A percentile compares a stretch with the other conserved stretches of the same genome.
These are phyloP conservation scores for Myiothlypis coronata DNA, from an alignment of 2,797 vertebrate genomes.

Conservation along the genomic window DNA sequence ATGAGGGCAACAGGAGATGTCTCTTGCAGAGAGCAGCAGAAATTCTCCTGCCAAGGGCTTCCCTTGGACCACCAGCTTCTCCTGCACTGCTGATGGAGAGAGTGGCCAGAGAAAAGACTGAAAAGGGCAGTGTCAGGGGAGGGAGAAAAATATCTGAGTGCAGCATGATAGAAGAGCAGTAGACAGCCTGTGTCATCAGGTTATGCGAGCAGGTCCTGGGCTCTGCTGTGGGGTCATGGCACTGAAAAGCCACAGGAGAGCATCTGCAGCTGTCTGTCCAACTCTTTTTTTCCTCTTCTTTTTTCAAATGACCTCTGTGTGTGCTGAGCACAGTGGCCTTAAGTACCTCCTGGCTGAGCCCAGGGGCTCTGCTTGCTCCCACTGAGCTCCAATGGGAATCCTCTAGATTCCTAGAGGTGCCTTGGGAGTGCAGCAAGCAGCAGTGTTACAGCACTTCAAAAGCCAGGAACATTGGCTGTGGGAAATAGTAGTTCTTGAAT, in stretches of 20 bases:
- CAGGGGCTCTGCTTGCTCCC: neutral
- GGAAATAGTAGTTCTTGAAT: neutral
- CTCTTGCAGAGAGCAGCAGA: neutral
- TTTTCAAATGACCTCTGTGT: neutral
- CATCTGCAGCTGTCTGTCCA: neutral
- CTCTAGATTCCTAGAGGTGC: neutral
- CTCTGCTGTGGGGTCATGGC: neutral
- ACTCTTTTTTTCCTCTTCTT: neutral
- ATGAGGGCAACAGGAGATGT: neutral
- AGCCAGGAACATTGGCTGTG: neutral
- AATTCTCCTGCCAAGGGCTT: neutral
- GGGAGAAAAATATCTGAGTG: neutral
- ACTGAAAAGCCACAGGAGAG: neutral
- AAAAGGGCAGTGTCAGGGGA: neutral
- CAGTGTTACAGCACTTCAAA: neutral
- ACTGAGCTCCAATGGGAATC: neutral
- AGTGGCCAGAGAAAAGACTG: neutral
- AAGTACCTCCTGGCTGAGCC: neutral
- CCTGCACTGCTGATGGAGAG: neutral
- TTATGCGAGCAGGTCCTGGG: neutral
- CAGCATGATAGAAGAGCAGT: neutral
- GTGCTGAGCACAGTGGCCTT: neutral
- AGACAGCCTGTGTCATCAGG: neutral
- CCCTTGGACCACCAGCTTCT: neutral
- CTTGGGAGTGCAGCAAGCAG: neutral